These are phyloP conservation scores for Quadroppia sp. DNA, from an alignment of 2,888 invertebrate genomes.

Conservation along the genomic window DNA sequence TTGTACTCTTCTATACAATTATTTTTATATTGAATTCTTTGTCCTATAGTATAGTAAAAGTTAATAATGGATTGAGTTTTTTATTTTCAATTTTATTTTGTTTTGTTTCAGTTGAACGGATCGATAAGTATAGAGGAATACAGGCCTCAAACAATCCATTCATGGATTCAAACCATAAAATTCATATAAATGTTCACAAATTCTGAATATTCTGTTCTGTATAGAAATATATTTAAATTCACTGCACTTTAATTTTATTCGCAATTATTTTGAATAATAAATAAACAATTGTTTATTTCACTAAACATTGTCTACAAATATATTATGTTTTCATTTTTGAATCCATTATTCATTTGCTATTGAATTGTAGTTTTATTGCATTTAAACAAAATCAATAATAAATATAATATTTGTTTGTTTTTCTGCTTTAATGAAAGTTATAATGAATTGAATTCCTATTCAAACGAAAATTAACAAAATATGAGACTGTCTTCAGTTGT, in stretches of 20 bases:
- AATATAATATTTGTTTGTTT: no score
- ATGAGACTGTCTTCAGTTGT: no score
- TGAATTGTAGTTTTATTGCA: no score
- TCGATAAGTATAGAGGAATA: slow-evolving; percentile 1
- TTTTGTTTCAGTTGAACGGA: slow-evolving; percentile 25
- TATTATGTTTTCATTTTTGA: neutral
- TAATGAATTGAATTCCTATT: no score
- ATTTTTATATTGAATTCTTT: slow-evolving; percentile 30
- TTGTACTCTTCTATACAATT: slow-evolving; percentile 14
- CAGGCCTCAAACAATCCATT: neutral
- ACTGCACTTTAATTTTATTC: neutral
- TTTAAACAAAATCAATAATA: no score
- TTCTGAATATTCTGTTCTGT: neutral
- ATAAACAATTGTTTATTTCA: neutral
- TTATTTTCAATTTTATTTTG: neutral
- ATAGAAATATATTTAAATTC: neutral
- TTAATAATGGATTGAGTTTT: slow-evolving; percentile 30
- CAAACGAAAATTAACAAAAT: no score
- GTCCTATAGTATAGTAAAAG: slow-evolving; percentile 10
- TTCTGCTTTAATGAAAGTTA: no score
- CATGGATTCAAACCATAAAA: neutral
- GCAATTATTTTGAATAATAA: neutral
- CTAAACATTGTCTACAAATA: neutral
- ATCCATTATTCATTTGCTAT: neutral
- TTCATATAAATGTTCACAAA: neutral